Evolutionary conservation across 1,140 invertebrate species (phyloP).

Genomic region (Heliconius melpomene): DNA sequence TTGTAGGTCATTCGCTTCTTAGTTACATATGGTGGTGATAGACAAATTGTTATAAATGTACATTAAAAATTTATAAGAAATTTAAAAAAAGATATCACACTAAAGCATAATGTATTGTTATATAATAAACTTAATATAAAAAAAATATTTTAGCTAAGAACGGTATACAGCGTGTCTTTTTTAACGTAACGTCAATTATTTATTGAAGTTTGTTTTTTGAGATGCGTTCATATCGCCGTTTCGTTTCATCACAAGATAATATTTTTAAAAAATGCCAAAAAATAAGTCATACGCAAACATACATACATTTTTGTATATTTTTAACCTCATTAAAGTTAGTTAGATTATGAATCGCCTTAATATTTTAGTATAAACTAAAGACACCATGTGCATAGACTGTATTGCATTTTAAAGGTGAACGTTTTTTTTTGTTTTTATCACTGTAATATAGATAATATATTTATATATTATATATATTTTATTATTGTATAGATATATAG

Average conservation of each 20-base stretch:
- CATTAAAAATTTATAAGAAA: slow-evolving; percentile 11
- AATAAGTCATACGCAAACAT: slow-evolving; percentile 59
- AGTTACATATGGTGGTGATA: slow-evolving; percentile 63
- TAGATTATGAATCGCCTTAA: slow-evolving; percentile 73
- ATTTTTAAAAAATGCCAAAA: slow-evolving; percentile 64
- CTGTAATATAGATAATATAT: slow-evolving; percentile 30
- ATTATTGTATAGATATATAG: slow-evolving; percentile 31
- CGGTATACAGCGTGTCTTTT: slow-evolving; percentile 43
- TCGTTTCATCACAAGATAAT: slow-evolving; percentile 61
- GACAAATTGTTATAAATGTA: slow-evolving; percentile 37
- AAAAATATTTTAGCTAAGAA: slow-evolving; percentile 33
- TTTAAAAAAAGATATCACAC: slow-evolving; percentile 47
- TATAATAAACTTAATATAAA: slow-evolving; percentile 41
- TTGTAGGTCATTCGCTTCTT: slow-evolving; percentile 68
- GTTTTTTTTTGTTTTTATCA: slow-evolving; percentile 51
- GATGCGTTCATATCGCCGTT: slow-evolving; percentile 40
- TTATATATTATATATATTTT: slow-evolving; percentile 14
- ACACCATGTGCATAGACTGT: slow-evolving; percentile 74
- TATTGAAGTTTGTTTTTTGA: slow-evolving; percentile 40
- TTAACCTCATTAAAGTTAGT: slow-evolving; percentile 71
- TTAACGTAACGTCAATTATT: slow-evolving; percentile 42
- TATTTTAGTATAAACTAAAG: slow-evolving; percentile 57
- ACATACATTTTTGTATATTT: slow-evolving; percentile 46
- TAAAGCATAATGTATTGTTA: slow-evolving; percentile 65
- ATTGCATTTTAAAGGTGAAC: slow-evolving; percentile 71